phyloP scores from a whole-genome alignment of 2,888 invertebrate species.

The Esperia sulphurella region DNA sequence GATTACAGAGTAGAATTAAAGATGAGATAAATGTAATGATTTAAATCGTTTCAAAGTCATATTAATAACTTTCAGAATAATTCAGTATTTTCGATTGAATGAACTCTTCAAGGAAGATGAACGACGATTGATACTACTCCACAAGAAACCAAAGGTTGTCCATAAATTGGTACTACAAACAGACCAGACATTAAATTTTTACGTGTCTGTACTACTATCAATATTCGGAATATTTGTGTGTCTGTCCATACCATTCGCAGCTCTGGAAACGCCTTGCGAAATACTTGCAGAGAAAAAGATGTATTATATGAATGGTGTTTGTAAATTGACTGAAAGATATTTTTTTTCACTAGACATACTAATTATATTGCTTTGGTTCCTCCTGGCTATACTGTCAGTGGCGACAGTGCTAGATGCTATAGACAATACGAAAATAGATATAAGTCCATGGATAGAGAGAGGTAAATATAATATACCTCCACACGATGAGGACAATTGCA shows the following conservation, averaged over 20 bases:
- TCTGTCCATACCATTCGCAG: slow-evolving; percentile 38
- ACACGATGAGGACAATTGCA: not conserved
- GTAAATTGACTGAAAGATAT: slow-evolving; percentile 27
- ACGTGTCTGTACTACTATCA: slow-evolving; percentile 39
- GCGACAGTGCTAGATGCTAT: slow-evolving; percentile 37
- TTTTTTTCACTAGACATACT: slow-evolving; percentile 31
- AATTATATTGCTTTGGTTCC: slow-evolving; percentile 28
- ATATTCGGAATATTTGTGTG: slow-evolving; percentile 33
- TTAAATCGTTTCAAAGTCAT: not conserved
- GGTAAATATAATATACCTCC: slow-evolving; percentile 30
- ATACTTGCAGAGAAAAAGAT: slow-evolving; percentile 23
- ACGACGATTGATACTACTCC: slow-evolving; percentile 17
- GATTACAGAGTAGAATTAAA: no score
- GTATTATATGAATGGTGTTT: slow-evolving; percentile 20
- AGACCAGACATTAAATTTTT: slow-evolving; percentile 29
- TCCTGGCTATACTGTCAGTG: slow-evolving; percentile 27
- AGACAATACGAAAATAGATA: slow-evolving; percentile 33
- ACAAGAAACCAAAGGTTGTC: slow-evolving; percentile 26
- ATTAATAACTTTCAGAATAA: slow-evolving; percentile 24
- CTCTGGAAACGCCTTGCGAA: slow-evolving; percentile 36
- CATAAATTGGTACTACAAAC: slow-evolving; percentile 26
- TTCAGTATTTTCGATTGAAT: slow-evolving; percentile 29
- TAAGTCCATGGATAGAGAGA: slow-evolving; percentile 41
- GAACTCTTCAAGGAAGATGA: slow-evolving; percentile 26
- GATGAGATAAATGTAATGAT: no score